A percentile compares a stretch with the other conserved stretches of the same genome.
Evolutionary conservation across 2,113 vertebrate genomes (phyloP).

Genomic region (Polypterus senegalus): DNA sequence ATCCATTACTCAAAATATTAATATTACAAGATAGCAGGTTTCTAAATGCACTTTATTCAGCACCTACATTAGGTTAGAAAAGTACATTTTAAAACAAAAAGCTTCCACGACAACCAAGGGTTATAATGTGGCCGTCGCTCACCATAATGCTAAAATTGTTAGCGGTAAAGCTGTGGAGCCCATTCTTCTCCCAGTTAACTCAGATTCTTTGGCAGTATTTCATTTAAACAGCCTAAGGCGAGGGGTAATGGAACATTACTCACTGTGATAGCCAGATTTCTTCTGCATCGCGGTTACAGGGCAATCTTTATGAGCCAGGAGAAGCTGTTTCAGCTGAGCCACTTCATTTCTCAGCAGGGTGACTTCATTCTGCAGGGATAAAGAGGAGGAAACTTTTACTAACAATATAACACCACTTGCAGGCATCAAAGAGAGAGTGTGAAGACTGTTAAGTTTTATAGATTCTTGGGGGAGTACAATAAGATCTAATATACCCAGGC

Average conservation of each 20-base stretch:
- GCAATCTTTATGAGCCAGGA: conserved; percentile 99
- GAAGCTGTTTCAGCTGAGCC: conserved; percentile 98
- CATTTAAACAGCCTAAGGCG: conserved; percentile 54
- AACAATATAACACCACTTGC: conserved; percentile 25
- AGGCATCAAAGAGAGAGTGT: conserved; percentile 31
- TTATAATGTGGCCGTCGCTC: too few relatives aligned
- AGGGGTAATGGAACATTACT: conserved; percentile 87
- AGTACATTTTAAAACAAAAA: too few relatives aligned
- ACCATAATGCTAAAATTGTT: too few relatives aligned
- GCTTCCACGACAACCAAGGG: too few relatives aligned
- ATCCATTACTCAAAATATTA: too few relatives aligned
- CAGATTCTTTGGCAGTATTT: conserved; percentile 55
- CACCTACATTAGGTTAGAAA: too few relatives aligned
- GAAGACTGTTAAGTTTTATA: conserved; percentile 20
- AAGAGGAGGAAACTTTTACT: conserved; percentile 52
- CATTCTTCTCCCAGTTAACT: conserved; percentile 41
- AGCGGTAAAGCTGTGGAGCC: conserved; percentile 12
- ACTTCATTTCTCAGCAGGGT: conserved; percentile 98
- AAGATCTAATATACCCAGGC: too few relatives aligned
- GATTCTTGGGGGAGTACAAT: conserved; percentile 17
- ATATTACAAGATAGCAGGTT: too few relatives aligned
- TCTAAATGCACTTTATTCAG: too few relatives aligned
- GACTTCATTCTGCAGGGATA: conserved; percentile 82
- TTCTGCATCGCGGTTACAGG: conserved; percentile 98
- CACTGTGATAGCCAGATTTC: conserved; percentile 98